These are phyloP conservation scores for Protodeltote pygarga DNA, from an alignment of 2,888 invertebrate species.

Conservation along the genomic window DNA sequence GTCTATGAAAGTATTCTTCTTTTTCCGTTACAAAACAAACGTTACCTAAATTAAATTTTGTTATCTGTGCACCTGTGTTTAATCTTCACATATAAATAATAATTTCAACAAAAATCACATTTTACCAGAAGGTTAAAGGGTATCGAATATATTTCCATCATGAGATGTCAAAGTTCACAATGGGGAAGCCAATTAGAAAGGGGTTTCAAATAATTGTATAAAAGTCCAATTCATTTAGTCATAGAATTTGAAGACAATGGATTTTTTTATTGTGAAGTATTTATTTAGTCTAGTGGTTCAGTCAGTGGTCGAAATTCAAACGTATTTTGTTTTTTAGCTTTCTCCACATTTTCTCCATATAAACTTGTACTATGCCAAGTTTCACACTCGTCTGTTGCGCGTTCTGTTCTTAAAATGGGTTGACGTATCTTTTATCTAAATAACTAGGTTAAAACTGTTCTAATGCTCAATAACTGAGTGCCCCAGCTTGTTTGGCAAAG, in stretches of 20 bases:
- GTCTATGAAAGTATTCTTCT: too few species aligned
- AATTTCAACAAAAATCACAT: conserved; percentile 49
- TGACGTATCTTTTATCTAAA: too few species aligned
- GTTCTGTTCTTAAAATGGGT: too few species aligned
- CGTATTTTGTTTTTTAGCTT: too few species aligned
- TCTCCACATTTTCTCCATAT: too few species aligned
- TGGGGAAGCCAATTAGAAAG: conserved; percentile 51
- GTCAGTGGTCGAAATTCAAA: too few species aligned
- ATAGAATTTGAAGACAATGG: conserved; percentile 20
- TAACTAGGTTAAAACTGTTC: too few species aligned
- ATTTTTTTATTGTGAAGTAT: background rate
- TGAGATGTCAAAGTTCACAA: conserved; percentile 65
- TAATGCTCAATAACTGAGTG: too few species aligned
- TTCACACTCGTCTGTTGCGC: too few species aligned
- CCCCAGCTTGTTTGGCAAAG: too few species aligned
- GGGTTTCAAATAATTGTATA: conserved; percentile 31
- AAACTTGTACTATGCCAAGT: too few species aligned
- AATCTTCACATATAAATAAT: conserved; percentile 68
- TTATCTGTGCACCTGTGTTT: conserved; percentile 67
- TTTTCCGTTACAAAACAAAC: conserved; percentile 53
- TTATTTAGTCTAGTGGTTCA: background rate
- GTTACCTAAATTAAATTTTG: conserved; percentile 29
- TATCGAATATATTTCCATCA: conserved; percentile 60
- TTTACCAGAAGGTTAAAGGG: conserved; percentile 52
- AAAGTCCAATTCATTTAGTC: conserved; percentile 25